Evolutionary conservation across 2,888 invertebrate genomes (phyloP).

Genomic region (Aspidapion aeneum): DNA sequence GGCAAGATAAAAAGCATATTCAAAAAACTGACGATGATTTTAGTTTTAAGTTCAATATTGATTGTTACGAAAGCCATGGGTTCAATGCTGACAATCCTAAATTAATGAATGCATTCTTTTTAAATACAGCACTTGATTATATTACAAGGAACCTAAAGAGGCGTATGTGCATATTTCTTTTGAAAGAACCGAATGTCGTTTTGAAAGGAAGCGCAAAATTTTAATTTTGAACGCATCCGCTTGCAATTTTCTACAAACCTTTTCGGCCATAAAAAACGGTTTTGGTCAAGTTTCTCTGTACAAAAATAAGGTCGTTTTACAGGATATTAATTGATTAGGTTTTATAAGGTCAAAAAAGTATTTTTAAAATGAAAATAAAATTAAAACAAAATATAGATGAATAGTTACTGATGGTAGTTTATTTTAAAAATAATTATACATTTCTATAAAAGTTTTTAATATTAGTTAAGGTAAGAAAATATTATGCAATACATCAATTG

Average conservation of each 20-base stretch:
- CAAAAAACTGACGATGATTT: no score
- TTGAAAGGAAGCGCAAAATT: constrained; percentile 1
- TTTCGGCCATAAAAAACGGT: constrained; percentile 3
- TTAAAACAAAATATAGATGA: no score
- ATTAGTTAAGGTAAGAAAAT: no score
- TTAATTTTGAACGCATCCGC: constrained; percentile 16
- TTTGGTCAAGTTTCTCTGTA: constrained; percentile 17
- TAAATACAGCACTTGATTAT: constrained; percentile 1
- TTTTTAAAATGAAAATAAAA: no score
- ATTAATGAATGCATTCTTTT: neutral
- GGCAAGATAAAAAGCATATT: no score
- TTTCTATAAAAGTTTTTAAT: no score
- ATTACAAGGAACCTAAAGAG: neutral
- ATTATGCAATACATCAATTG: no score
- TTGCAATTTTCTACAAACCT: constrained; percentile 14
- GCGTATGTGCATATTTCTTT: neutral
- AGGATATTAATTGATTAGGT: constrained; percentile 8
- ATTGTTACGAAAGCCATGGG: neutral
- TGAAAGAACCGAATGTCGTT: neutral
- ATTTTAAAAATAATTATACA: no score
- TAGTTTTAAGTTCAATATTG: no score
- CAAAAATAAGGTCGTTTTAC: neutral
- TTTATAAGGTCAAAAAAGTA: no score
- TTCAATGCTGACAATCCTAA: neutral
- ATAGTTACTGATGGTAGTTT: no score